Base-by-base conservation (phyloP, 2,888 invertebrate genomes). In the Eurytoma adleriae region DNA sequence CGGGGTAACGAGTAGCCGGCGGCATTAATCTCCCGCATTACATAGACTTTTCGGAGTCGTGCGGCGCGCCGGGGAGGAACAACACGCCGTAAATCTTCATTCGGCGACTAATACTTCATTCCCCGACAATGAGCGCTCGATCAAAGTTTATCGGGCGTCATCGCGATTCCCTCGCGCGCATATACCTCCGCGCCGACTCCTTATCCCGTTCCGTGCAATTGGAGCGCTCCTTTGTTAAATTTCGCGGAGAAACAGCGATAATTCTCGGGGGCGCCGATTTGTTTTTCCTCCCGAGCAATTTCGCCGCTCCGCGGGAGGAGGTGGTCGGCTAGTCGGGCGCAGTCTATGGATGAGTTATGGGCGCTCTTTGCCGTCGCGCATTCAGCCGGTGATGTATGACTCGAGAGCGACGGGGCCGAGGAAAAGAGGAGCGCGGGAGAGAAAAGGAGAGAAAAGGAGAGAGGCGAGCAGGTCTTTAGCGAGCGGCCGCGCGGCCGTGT, bases 291-390 rank as follows among this genome's bases (percentile, higher is more conserved):
- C 66, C 75, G 75, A 76, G 71, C 67, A 71, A 80, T 80, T 80
- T 80, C 73, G 67, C 59, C 67, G 50, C 57, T 16, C 24, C 64
- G 24, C 30, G 59, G 50, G 18, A 68, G 57, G 61, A 52, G 54
- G 67, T 16, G 57, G 12, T 50, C 14, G 54, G 54, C 20, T 67
- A 71, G 77, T 84, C 81, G 85, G 84, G 85, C 83, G 85, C 85
- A 86, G 86, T 86, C 87, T 86, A 87, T 86, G 87, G 87, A 89
- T 89, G 89, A 89, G 87, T 89, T 89, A 89, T 89, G 86, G 88
- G 84, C 84, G 88, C 88, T 87, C 87, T 87, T 88, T 86, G 88
- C 89, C 86, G 87, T 87, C 88, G 88, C 85, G 87, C 85, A 88
- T 89, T 88, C 87, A 59, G 87, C 80, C 86, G 83, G 87, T 89